These are phyloP conservation scores for Vulpes ferrilata DNA, from an alignment of 2,113 vertebrate species.

Conservation along the genomic window DNA sequence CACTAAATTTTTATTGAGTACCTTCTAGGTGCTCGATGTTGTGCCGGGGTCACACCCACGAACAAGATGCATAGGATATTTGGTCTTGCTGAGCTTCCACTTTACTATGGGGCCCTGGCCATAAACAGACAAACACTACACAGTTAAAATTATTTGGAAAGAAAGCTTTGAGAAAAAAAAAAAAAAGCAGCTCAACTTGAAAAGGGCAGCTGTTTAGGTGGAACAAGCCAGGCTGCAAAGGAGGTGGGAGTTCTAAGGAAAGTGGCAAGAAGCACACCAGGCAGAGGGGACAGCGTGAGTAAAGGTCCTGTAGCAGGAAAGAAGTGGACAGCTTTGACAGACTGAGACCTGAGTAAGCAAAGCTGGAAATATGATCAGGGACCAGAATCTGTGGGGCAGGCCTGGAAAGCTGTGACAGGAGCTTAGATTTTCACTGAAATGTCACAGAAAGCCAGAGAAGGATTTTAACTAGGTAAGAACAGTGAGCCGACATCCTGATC, in stretches of 20 bases:
- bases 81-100: not conserved
- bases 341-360: not conserved
- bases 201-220: not conserved
- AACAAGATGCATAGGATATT: not conserved
- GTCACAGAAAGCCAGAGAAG: not conserved
- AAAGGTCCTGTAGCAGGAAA: not conserved
- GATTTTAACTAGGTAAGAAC: slow-evolving; percentile 21
- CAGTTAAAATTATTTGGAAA: not conserved
- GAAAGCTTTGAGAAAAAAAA: not conserved
- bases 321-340: not conserved
- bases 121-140: not conserved
- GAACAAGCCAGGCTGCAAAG: not conserved
- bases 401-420: not conserved
- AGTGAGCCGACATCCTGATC: not conserved
- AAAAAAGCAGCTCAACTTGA: not conserved
- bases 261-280: not conserved
- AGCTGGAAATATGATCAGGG: not conserved
- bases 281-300: not conserved
- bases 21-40: not conserved
- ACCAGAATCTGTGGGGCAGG: not conserved
- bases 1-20: not conserved
- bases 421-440: not conserved
- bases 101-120: not conserved
- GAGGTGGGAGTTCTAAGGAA: not conserved
- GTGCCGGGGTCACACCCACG: no score